Base-by-base conservation (phyloP, 2,113 vertebrate species). In the Morone chrysops region DNA sequence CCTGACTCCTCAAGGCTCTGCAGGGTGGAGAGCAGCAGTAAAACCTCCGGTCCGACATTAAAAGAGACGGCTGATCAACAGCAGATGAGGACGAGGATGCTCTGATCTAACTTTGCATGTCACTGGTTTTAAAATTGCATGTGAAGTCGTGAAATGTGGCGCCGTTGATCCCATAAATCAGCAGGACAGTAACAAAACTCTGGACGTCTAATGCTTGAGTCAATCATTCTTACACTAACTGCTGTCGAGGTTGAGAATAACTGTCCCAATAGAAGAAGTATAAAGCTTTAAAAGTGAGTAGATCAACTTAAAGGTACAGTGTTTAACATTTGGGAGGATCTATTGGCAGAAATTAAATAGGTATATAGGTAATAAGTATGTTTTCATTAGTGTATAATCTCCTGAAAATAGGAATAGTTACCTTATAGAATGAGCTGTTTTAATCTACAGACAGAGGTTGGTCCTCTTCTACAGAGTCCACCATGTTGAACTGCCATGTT, bases 11-110 rank as follows among this genome's bases (percentile, higher is more conserved):
- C 5, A 22, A 48, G 72, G 66, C 82, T 54, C 81, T n/a, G 81
- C 50, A 48, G 68, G 88, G 74, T 22, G 74, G 53, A 70, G 70
- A 57, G 78, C 74, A 36, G 61, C 78, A 78, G 85, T 92, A 89
- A 91, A 92, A 63, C 22, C 47, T 65, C 22, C 62, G 12, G 60
- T 72, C 61, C 56, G 50, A 82, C 82, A 70, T 85, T 80, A 76
- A 84, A 86, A 78, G 83, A 84, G 76, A 57, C 43, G 66, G 67
- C 89, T 91, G 89, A 94, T 93, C 83, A 89, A 80, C 75, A 80
- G 75, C 92, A 92, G 92, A 82, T 94, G 90, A 92, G 74, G 78
- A 77, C 43, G 70, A 60, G 70, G 85, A 84, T 79, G 67, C 76
- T 81, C 80, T 74, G 82, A 84, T 82, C 25, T 70, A 59, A 65